Base-by-base conservation (phyloP, 2,113 vertebrate genomes). In the Reinhardtius hippoglossoides region DNA sequence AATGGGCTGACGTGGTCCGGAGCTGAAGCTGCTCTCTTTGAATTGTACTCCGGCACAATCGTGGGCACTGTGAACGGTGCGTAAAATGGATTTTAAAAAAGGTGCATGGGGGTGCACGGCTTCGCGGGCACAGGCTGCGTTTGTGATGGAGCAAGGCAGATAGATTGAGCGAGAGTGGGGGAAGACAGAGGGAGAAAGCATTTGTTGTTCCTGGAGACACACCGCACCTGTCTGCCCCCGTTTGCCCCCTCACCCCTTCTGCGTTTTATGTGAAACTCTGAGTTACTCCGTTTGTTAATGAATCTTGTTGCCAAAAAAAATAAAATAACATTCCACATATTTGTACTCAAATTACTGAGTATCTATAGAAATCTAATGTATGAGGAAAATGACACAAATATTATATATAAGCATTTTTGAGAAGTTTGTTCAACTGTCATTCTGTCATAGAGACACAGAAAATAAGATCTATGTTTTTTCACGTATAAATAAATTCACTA, bases 141-240 rank as follows among this genome's bases (percentile, higher is more conserved):
- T 44, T 58, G 57, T 67, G 79, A 60, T 55, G 66, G 65, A 76
- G 44, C 58, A 27, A 27, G 37, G 24, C 46, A 70, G 54, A 71
- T 12, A 7, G 55, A 54, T 16, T 24, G 69, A 31, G 35, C 1
- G 57, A 50, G 15, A 46, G 66, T 20, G 50, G 72, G 14, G 50
- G 21, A 37, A 5, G 21, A 52, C 52, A 35, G 8, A 20, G 35
- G 16, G 65, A 52, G 27, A 65, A 20, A 44, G 46, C 70, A 58
- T 85, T 87, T 88, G 78, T 87, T 90, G 18, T 83, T 77, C 69
- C 52, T 10, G 21, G 26, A 77, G 71, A 82, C 67, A 62, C 61
- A 81, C 68, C 81, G 71, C 90, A 89, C 85, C 87, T 88, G 87
- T 88, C 55, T 78, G 18, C 12, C n/a, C 58, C 62, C 62, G 4